These are phyloP conservation scores for Argynnis bischoffii DNA, from an alignment of 2,888 invertebrate species.

Conservation along the genomic window DNA sequence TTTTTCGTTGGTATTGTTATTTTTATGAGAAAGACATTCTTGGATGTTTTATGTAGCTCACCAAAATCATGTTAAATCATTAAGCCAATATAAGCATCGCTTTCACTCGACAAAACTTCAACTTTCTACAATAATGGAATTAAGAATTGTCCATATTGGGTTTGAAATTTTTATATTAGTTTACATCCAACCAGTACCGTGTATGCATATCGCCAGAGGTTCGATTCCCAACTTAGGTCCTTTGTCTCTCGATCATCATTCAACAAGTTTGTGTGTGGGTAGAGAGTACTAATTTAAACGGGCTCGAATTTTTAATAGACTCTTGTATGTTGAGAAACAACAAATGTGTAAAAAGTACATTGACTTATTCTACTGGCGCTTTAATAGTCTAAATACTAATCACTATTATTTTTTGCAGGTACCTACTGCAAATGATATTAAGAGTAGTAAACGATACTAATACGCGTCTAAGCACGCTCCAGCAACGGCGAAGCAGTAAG, in stretches of 20 bases:
- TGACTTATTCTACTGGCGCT: no score
- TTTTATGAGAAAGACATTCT: background rate
- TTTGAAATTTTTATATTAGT: background rate
- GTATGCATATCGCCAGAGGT: background rate
- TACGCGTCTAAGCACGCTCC: background rate
- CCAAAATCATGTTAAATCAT: constrained; percentile 21
- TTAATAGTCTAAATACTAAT: background rate
- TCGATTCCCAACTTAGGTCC: background rate
- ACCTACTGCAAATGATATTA: background rate
- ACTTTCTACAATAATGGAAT: constrained; percentile 5
- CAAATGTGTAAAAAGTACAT: no score
- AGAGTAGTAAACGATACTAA: background rate
- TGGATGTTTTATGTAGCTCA: background rate
- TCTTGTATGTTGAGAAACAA: no score
- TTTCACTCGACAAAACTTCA: constrained; percentile 41
- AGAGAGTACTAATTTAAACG: background rate
- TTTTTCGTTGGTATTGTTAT: no score
- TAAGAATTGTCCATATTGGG: background rate
- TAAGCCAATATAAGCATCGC: constrained; percentile 30
- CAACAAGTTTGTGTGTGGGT: background rate
- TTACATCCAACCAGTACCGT: no score
- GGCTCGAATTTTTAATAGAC: no score
- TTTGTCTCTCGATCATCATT: background rate
- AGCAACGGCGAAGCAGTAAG: background rate
- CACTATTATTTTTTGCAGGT: constrained; percentile 3